Evolutionary conservation across 2,888 invertebrate genomes (phyloP).

Genomic region (Sinhomidia bicolor): DNA sequence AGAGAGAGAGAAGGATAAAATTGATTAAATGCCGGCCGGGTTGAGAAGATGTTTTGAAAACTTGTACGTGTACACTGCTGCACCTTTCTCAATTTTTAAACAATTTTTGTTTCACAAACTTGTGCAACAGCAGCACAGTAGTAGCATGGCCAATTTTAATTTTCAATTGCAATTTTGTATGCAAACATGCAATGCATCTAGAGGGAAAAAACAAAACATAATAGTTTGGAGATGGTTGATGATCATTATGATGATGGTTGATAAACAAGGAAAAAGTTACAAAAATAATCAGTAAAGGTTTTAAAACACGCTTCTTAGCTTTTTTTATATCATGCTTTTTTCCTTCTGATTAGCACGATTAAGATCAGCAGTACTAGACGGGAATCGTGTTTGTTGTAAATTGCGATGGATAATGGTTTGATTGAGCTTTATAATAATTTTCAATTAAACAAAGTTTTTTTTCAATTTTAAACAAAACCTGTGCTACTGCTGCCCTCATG

Average conservation of each 20-base stretch:
- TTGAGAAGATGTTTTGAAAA: background rate
- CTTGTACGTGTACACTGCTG: too few species aligned
- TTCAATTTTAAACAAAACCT: background rate
- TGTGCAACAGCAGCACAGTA: background rate
- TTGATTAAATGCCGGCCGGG: background rate
- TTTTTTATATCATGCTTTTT: too few species aligned
- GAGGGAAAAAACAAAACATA: background rate
- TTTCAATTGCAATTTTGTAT: conserved; percentile 5
- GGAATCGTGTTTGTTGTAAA: background rate
- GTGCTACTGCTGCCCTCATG: background rate
- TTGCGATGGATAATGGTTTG: background rate
- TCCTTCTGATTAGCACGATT: background rate
- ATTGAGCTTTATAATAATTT: conserved; percentile 3
- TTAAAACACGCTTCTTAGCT: too few species aligned
- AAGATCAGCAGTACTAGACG: background rate
- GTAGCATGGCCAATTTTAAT: too few species aligned
- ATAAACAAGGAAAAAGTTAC: background rate
- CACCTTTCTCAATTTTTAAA: too few species aligned
- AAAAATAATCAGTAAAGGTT: background rate
- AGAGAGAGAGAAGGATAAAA: background rate
- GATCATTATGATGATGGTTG: background rate
- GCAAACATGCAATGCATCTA: background rate
- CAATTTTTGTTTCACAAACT: background rate
- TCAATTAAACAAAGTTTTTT: background rate
- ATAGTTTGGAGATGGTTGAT: too few species aligned